Conservation (phyloP, 1,140 invertebrate species). For the Leguminivora glycinivorella region DNA sequence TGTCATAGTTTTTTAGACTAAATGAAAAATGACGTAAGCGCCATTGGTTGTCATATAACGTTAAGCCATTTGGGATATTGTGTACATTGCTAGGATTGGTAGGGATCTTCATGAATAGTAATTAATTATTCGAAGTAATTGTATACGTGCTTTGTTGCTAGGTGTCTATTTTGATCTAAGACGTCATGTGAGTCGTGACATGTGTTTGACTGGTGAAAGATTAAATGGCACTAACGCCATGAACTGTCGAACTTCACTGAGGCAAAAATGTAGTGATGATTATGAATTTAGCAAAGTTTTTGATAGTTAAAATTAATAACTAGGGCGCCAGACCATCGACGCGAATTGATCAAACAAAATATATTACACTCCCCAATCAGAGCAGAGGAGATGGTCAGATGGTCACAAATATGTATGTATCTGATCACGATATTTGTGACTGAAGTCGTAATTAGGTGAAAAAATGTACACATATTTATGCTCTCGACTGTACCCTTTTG, state of each 20-base stretch:
- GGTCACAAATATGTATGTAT: too few species aligned
- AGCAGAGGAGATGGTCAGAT: too few species aligned
- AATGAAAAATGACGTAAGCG: neutral
- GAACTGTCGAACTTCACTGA: neutral
- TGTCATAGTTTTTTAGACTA: neutral
- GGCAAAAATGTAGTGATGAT: neutral
- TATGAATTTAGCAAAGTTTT: neutral
- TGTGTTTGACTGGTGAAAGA: neutral
- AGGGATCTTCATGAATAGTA: neutral
- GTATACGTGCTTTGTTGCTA: neutral
- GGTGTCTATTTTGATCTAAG: conserved; percentile 2
- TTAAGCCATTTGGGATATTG: neutral
- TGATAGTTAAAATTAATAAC: too few species aligned
- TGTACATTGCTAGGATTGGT: neutral
- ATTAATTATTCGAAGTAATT: neutral
- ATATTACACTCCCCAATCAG: too few species aligned
- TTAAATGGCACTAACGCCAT: neutral
- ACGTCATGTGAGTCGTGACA: neutral
- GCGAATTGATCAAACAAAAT: too few species aligned
- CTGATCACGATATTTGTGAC: too few species aligned
- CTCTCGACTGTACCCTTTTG: too few species aligned
- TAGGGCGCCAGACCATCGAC: too few species aligned
- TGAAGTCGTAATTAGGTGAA: too few species aligned
- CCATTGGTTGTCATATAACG: neutral
- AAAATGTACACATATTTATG: too few species aligned